phyloP scores from a whole-genome alignment of 2,797 vertebrate species.

The Echeneis naucrates region DNA sequence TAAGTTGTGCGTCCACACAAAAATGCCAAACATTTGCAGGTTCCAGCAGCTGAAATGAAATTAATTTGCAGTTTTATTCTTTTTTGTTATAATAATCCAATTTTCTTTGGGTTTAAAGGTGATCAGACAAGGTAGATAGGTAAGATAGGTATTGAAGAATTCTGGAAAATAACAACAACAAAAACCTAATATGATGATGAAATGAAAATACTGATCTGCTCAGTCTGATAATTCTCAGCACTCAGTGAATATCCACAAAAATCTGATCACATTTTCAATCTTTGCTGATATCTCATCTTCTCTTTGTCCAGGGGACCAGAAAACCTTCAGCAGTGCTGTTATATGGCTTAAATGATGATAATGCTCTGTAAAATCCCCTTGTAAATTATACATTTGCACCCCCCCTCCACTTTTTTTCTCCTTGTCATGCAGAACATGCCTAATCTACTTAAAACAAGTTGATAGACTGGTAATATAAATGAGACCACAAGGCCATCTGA shows the following conservation, averaged over 20 bases:
- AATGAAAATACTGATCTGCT: constrained; percentile 15
- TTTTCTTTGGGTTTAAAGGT: background rate
- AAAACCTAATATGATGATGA: too few species aligned
- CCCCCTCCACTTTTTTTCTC: background rate
- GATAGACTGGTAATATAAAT: constrained; percentile 76
- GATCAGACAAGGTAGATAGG: background rate
- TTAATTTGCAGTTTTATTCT: background rate
- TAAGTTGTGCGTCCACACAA: background rate
- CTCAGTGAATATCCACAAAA: constrained; percentile 30
- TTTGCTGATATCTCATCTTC: constrained; percentile 40
- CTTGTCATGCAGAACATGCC: constrained; percentile 53
- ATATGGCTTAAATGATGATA: constrained; percentile 54
- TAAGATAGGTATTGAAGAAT: too few species aligned
- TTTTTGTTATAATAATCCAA: background rate
- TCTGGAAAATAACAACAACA: background rate
- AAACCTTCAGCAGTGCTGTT: constrained; percentile 31
- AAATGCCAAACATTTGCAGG: background rate
- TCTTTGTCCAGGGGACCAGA: constrained; percentile 53
- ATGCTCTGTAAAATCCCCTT: constrained; percentile 46
- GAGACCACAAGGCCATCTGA: constrained; percentile 72
- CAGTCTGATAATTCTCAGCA: constrained; percentile 12
- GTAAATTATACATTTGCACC: constrained; percentile 32
- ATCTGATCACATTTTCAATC: constrained; percentile 47
- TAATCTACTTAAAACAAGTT: constrained; percentile 80
- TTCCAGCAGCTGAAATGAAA: background rate